phyloP scores from a whole-genome alignment of 2,888 invertebrate genomes.

The Yponomeuta malinellus region DNA sequence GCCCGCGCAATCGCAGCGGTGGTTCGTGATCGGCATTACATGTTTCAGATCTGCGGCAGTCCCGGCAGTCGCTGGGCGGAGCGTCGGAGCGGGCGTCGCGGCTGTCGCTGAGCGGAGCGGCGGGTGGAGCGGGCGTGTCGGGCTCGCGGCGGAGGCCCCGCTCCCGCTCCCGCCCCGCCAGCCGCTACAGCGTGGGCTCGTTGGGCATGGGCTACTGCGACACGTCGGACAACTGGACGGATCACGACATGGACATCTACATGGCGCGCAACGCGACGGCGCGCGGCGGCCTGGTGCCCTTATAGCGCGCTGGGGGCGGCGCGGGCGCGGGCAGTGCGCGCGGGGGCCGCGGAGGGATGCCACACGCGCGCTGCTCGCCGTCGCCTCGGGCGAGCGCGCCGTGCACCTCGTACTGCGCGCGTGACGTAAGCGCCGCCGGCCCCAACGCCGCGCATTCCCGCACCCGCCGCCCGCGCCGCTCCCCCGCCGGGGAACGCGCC shows the following conservation, averaged over 20 bases:
- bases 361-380: constrained; percentile 33
- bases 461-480: constrained; percentile 24
- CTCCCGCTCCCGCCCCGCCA: constrained; percentile 87
- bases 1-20: background rate
- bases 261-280: constrained; percentile 94
- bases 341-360: constrained; percentile 25
- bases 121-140: constrained; percentile 75
- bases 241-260: constrained; percentile 96
- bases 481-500: constrained; percentile 10
- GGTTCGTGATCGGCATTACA: constrained; percentile 25
- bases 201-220: constrained; percentile 91
- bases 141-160: constrained; percentile 83
- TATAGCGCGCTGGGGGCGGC: constrained; percentile 70
- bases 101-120: constrained; percentile 80
- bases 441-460: constrained; percentile 16
- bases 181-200: constrained; percentile 87
- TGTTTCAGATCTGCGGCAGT: constrained; percentile 84
- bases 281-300: constrained; percentile 88
- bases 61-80: constrained; percentile 88
- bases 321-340: constrained; percentile 30
- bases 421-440: constrained; percentile 27
- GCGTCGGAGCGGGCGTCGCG: constrained; percentile 88
- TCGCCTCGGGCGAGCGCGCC: constrained; percentile 25
- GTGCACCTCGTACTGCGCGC: constrained; percentile 45
- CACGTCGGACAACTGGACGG: constrained; percentile 94